Base-by-base conservation (phyloP, 2,888 invertebrate species). In the Adineta ricciae region DNA sequence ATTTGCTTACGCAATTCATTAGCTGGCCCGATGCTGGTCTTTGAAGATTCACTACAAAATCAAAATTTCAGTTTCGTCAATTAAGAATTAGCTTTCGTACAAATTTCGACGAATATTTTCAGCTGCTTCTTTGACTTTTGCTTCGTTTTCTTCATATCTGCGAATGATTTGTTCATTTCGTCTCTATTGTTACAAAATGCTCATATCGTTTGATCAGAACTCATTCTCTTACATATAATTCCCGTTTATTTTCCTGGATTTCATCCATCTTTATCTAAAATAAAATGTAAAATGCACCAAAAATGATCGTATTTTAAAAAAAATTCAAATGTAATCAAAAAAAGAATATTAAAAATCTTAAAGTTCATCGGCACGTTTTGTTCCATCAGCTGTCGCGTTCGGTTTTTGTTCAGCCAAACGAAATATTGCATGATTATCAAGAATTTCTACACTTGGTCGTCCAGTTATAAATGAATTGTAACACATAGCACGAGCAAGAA, bases 401-500 rank as follows among this genome's bases (percentile, higher is more conserved):
- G 41, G 19, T 78, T 78, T 8, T 38, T 38, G 36, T 46, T 88
- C 88, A 14, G 89, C 88, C 36, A 89, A 86, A 41, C 87, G 87
- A 86, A 89, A 89, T 84, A 90, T 88, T 27, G 88, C 88, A 84
- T 88, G 89, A 87, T 90, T 90, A 78, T 89, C 89, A 86, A 88
- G 88, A 7, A 89, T 84, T 84, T 89, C 88, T 83, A 87, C 87
- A 11, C 86, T 85, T 41, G 87, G 84, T 1, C 87, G 87, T 16
- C 83, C 83, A 9, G 86, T 84, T 5, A 88, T 73, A 7, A 89
- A 86, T 9, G 87, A 88, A 86, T 88, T 88, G 86, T 88, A 89
- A 82, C 89, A 86, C 88, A 90, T 89, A 46, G 90, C 89, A 85
- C 87, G 87, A 24, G 89, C 89, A 24, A 90, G 87, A 2, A 87